These are phyloP conservation scores for Drosophila dunni DNA, from an alignment of 1,140 invertebrate genomes.

Conservation along the genomic window DNA sequence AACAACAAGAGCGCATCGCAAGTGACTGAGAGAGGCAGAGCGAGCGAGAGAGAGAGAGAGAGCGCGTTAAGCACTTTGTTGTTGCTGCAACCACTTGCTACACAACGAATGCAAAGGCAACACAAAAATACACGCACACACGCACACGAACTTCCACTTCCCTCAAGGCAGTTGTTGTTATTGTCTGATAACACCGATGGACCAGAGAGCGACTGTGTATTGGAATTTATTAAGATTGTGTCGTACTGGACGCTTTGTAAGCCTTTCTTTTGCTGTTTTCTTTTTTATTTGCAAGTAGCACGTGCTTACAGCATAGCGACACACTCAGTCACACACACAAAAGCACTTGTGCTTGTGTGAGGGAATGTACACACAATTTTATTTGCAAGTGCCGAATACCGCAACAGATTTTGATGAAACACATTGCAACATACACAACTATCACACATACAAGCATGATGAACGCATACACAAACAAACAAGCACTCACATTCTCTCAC, in stretches of 20 bases:
- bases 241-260: background rate
- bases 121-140: constrained; percentile 6
- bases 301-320: constrained; percentile 26
- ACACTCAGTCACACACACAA: background rate
- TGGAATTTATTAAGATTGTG: constrained; percentile 37
- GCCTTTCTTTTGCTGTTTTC: constrained; percentile 8
- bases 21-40: constrained; percentile 4
- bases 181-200: constrained; percentile 42
- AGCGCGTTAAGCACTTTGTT: constrained; percentile 18
- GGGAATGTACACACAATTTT: constrained; percentile 8
- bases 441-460: constrained; percentile 3
- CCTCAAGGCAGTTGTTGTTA: constrained; percentile 34
- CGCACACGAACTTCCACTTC: constrained; percentile 28
- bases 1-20: background rate
- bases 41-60: constrained; percentile 9
- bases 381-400: constrained; percentile 36
- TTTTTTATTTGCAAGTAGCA: constrained; percentile 37
- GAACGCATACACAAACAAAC: constrained; percentile 25
- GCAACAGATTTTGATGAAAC: constrained; percentile 45
- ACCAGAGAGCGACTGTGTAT: constrained; percentile 22
- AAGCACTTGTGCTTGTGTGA: background rate
- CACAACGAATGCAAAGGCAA: constrained; percentile 26
- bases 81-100: constrained; percentile 55
- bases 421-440: constrained; percentile 46
- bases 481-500: constrained; percentile 15